Conservation (phyloP, 1,140 invertebrate genomes). For the Hirudo medicinalis region DNA sequence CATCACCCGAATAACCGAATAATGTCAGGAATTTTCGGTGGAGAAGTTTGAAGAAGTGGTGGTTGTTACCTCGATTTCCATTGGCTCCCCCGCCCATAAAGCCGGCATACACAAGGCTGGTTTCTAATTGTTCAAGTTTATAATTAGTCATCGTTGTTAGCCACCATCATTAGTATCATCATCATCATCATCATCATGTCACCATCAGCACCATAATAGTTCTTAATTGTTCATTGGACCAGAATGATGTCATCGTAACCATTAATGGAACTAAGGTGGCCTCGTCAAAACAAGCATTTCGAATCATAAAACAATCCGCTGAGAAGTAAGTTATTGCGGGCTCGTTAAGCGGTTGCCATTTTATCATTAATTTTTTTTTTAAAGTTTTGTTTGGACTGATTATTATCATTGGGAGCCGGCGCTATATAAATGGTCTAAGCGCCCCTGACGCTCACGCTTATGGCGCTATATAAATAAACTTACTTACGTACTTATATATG, state of each 20-base stretch:
- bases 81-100: constrained; percentile 58
- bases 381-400: too few relatives aligned
- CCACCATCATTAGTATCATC: neutral
- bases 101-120: constrained; percentile 52
- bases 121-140: too few relatives aligned
- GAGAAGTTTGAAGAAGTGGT: constrained; percentile 44
- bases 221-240: constrained; percentile 22
- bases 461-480: too few relatives aligned
- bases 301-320: constrained; percentile 48
- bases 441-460: too few relatives aligned
- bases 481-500: too few relatives aligned
- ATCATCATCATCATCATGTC: neutral
- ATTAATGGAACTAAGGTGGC: constrained; percentile 64
- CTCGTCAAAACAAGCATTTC: constrained; percentile 55
- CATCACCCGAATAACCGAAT: neutral
- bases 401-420: too few relatives aligned
- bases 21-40: constrained; percentile 25
- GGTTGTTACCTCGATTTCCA: constrained; percentile 60
- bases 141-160: neutral
- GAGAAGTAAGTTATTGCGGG: constrained; percentile 26
- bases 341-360: neutral
- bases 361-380: too few relatives aligned
- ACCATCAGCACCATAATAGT: neutral
- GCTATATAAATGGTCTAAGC: too few relatives aligned
- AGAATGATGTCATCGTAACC: constrained; percentile 61